Percentiles rank a stretch among this genome's conserved stretches.
Conservation (phyloP, 2,888 invertebrate species). For the Drosophila barbarae region DNA sequence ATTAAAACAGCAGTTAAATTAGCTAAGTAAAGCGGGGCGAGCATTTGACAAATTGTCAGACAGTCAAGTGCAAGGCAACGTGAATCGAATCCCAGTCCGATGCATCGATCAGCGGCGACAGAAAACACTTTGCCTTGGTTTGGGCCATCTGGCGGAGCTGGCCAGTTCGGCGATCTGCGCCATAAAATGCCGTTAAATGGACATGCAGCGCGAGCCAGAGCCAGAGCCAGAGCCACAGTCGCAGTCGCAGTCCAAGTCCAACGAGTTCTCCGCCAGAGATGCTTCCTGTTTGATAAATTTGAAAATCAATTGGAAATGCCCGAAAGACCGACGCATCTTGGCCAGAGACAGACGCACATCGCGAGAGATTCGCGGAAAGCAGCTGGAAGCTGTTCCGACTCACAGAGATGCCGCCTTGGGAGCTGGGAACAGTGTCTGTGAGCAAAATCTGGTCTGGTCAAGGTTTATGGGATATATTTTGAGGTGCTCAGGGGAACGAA, state of each 20-base stretch:
- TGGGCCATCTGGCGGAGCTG: slow-evolving; percentile 32
- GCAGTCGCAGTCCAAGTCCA: slow-evolving; percentile 29
- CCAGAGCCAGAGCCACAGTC: slow-evolving; percentile 13
- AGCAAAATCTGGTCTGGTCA: neutral
- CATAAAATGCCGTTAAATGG: slow-evolving; percentile 64
- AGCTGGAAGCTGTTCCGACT: slow-evolving; percentile 63
- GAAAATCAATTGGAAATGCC: slow-evolving; percentile 69
- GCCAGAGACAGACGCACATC: slow-evolving; percentile 28
- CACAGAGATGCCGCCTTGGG: slow-evolving; percentile 23
- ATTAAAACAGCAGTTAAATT: slow-evolving; percentile 47
- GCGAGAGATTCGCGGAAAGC: slow-evolving; percentile 65
- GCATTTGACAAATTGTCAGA: slow-evolving; percentile 44
- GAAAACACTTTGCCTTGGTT: slow-evolving; percentile 48
- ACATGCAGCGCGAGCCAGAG: slow-evolving; percentile 41
- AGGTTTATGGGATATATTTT: neutral
- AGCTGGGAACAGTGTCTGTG: slow-evolving; percentile 5
- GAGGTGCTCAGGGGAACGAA: neutral
- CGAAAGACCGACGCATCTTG: slow-evolving; percentile 65
- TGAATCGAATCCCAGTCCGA: slow-evolving; percentile 19
- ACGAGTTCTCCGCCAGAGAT: slow-evolving; percentile 61
- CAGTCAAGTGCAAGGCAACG: slow-evolving; percentile 9
- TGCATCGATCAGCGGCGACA: slow-evolving; percentile 44
- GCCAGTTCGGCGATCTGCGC: slow-evolving; percentile 20
- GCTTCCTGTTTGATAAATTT: slow-evolving; percentile 73
- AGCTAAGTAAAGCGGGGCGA: slow-evolving; percentile 39